phyloP scores from a whole-genome alignment of 2,888 invertebrate species.

The Hemicrepidius hirtus region DNA sequence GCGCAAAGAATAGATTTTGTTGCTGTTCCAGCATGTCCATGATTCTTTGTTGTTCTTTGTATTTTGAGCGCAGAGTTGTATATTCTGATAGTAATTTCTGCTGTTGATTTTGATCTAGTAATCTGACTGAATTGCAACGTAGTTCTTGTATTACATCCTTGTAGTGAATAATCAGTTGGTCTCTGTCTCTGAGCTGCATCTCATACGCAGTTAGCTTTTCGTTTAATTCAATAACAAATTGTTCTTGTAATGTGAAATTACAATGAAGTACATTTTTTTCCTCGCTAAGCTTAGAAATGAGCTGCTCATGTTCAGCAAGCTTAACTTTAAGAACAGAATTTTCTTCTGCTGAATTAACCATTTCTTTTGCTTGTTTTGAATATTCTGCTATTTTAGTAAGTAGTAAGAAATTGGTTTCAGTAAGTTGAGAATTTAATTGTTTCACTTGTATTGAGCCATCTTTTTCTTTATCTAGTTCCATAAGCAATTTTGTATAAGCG shows the following conservation, averaged over 20 bases:
- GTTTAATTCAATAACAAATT: not conserved
- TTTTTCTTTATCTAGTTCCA: not conserved
- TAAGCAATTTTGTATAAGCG: not conserved
- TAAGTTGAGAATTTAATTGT: not conserved
- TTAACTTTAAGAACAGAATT: not conserved
- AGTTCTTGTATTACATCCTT: too few species aligned
- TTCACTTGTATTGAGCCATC: not conserved
- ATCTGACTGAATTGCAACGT: too few species aligned
- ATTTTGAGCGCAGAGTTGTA: too few species aligned
- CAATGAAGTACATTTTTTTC: not conserved
- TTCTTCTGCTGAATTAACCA: not conserved
- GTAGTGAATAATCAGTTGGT: too few species aligned
- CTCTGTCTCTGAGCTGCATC: not conserved
- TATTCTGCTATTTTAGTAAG: not conserved
- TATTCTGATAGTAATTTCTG: too few species aligned
- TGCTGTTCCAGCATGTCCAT: too few species aligned
- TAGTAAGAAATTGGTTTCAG: not conserved
- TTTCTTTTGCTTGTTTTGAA: not conserved
- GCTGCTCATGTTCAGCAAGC: not conserved
- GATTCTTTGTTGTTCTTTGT: too few species aligned
- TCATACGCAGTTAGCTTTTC: not conserved
- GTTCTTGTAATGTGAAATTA: not conserved
- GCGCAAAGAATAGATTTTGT: too few species aligned
- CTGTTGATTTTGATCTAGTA: too few species aligned
- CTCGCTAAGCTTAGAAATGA: not conserved